phyloP scores from a whole-genome alignment of 2,888 invertebrate species.

The Schizotus pectinicornis region DNA sequence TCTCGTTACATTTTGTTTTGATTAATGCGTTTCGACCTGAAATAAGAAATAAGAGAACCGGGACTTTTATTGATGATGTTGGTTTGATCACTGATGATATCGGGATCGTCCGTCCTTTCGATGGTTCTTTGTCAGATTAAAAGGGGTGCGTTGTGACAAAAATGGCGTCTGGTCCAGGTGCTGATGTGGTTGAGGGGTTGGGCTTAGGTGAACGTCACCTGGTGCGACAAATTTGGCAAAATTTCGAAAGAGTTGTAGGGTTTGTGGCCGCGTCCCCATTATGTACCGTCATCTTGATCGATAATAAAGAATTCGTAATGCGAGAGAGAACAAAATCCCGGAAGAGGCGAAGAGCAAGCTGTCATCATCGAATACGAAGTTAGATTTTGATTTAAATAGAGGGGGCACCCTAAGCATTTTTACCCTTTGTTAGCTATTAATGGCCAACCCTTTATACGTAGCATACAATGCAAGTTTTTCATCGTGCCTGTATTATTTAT shows the following conservation, averaged over 20 bases:
- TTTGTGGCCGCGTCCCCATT: constrained; percentile 2
- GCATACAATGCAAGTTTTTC: constrained; percentile 56
- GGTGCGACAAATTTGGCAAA: constrained; percentile 1
- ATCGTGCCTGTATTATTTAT: constrained; percentile 57
- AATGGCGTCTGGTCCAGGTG: constrained; percentile 19
- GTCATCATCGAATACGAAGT: constrained; percentile 51
- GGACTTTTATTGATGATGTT: too few species aligned
- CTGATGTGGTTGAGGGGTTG: background rate
- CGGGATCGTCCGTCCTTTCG: too few species aligned
- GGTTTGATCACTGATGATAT: too few species aligned
- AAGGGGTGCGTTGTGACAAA: constrained; percentile 4
- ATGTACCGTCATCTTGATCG: constrained; percentile 45
- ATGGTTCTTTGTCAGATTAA: too few species aligned
- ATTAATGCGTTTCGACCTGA: too few species aligned
- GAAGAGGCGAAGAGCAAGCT: constrained; percentile 45
- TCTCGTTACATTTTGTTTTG: too few species aligned
- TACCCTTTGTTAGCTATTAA: constrained; percentile 53
- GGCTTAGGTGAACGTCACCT: background rate
- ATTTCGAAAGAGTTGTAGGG: background rate
- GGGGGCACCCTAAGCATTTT: constrained; percentile 49
- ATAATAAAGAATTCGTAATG: constrained; percentile 41
- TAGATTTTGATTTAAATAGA: constrained; percentile 49
- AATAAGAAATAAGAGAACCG: too few species aligned
- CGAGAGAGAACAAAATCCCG: constrained; percentile 47
- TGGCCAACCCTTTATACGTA: constrained; percentile 55